Evolutionary conservation across 2,888 invertebrate species (phyloP), one percentile per base, ranked within the genome.

Genomic region (Drosophila prostipennis): DNA sequence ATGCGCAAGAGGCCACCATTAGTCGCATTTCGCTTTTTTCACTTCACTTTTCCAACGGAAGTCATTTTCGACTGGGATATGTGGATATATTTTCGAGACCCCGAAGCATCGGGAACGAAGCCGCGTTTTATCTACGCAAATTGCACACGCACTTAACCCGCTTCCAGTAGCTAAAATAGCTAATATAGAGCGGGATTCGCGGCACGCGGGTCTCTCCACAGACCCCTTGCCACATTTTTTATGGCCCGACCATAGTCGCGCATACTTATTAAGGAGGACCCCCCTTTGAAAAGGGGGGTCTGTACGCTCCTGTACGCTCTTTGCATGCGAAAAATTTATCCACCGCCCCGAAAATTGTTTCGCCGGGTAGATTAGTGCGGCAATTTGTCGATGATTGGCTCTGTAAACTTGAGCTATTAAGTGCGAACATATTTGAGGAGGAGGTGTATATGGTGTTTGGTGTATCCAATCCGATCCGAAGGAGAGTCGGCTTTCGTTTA

Each of bases 91-190:
- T 29, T 65, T 45, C 16, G 53, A 63, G 55, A 34, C 26, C 39
- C 46, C 36, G n/a, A n/a, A n/a, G n/a, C n/a, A 19, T 43, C 52
- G 57, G 13, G 46, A 57, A 36, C 39, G 52, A 67, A 56, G 53
- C 39, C 53, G 42, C 29, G 39, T 53, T 56, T 89, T 86, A 86
- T 89, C 85, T 78, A 63, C 80, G 70, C 74, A 79, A 88, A 88
- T 83, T 88, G 88, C 88, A 80, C 88, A 88, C 84, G 87, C 89
- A 85, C 85, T 89, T 85, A 85, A 89, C 89, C 87, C 85, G 85
- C 85, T 85, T 86, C 79, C 81, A 86, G 80, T 71, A 74, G 59
- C 71, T 72, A 14, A 63, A 63, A 51, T 63, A 63, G 36, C 51
- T 65, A 46, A 83, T 76, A 67, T 86, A 46, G 80, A 80, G 80